Evolutionary conservation across 1,140 invertebrate genomes (phyloP), one percentile per base, ranked within the genome.

Genomic region (Sycobia sp.): DNA sequence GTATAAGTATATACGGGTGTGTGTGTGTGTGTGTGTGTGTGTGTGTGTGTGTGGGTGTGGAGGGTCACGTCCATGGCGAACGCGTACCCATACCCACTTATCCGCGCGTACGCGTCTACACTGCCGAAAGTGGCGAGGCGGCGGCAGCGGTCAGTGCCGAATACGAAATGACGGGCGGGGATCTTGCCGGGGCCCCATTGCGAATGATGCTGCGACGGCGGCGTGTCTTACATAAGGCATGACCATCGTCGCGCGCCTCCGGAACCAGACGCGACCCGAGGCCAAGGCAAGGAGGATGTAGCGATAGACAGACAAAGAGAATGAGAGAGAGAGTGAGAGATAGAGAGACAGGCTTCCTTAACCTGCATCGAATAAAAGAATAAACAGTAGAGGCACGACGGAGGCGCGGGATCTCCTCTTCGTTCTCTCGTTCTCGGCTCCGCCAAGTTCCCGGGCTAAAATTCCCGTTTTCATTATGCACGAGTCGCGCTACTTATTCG

Each of bases 171-270:
- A 51, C 16, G 65, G 44, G 65, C 67, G 73, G 63, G 66, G 71
- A 59, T 69, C 34, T 29, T 68, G 11, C 9, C 7, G 20, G 4
- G 51, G 44, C 34, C 49, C 49, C 58, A 43, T 25, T 61, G 27
- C 39, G 51, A 38, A 32, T 50, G 62, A 47, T 57, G 54, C 51
- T 27, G 44, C 22, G n/a, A n/a, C n/a, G n/a, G n/a, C n/a, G 69
- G 59, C 66, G 67, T 70, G 69, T 69, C 71, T 72, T 77, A 75
- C 76, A 76, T 78, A 77, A 78, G 68, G 69, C 76, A 78, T 75
- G 73, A 75, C 66, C 53, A 61, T 59, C 65, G 43, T 60, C 44
- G n/a, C 23, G n/a, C n/a, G n/a, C n/a, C n/a, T n/a, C n/a, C n/a
- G n/a, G n/a, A n/a, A n/a, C n/a, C n/a, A n/a, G n/a, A n/a, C n/a